Evolutionary conservation across 2,113 vertebrate genomes (phyloP).

Genomic region (Litocranius walleri): DNA sequence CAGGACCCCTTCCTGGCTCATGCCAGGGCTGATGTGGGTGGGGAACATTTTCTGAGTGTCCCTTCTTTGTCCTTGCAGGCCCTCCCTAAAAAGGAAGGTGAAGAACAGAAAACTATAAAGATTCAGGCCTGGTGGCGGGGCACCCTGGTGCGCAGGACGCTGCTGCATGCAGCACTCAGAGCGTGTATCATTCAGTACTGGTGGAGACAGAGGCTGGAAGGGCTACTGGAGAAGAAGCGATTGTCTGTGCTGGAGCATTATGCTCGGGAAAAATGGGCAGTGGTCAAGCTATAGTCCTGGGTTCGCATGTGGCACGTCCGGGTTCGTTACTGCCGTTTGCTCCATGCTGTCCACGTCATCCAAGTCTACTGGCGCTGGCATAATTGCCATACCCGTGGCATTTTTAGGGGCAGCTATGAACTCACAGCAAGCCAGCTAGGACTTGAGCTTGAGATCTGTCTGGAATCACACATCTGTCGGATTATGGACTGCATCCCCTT

Average conservation of each 20-base stretch:
- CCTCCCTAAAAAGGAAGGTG: fast-evolving
- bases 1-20: not conserved
- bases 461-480: too few species aligned
- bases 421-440: too few species aligned
- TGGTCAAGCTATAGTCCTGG: not conserved
- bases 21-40: not conserved
- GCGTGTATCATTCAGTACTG: slow-evolving; percentile 48
- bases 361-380: too few species aligned
- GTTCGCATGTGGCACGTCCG: not conserved
- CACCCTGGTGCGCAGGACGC: not conserved
- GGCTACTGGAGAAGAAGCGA: fast-evolving
- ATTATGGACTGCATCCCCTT: too few species aligned
- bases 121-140: slow-evolving; percentile 69
- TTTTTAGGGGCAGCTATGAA: too few species aligned
- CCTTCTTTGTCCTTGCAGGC: not conserved
- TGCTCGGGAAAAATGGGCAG: fast-evolving
- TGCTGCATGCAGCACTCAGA: not conserved
- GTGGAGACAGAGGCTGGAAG: not conserved
- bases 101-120: fast-evolving
- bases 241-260: fast-evolving
- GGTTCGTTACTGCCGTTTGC: not conserved
- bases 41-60: not conserved
- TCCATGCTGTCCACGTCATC: not conserved
- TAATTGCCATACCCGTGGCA: too few species aligned
- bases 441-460: too few species aligned